phyloP scores from a whole-genome alignment of 2,797 vertebrate genomes.

The Tamandua tetradactyla region DNA sequence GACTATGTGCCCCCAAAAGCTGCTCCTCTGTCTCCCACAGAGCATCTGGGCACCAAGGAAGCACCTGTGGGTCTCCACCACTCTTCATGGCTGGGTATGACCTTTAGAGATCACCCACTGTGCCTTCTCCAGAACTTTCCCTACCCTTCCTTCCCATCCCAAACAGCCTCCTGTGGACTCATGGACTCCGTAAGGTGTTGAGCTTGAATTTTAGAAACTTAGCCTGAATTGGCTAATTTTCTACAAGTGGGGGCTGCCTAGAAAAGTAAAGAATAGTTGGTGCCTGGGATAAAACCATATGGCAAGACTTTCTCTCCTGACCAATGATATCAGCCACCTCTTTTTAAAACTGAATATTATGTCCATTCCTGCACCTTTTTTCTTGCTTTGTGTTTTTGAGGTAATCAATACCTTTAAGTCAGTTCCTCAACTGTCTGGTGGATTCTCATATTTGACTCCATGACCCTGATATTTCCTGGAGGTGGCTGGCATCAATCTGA shows the following conservation, averaged over 20 bases:
- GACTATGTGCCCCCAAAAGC: background rate
- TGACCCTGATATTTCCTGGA: background rate
- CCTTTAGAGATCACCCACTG: background rate
- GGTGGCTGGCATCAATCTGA: background rate
- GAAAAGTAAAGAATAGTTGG: background rate
- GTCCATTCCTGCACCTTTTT: background rate
- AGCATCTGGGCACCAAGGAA: background rate
- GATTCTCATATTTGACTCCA: background rate
- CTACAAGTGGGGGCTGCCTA: background rate
- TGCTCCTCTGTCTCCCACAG: background rate
- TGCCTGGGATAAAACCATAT: background rate
- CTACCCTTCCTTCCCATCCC: background rate
- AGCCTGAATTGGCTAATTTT: background rate
- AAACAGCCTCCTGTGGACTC: background rate
- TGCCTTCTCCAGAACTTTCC: background rate
- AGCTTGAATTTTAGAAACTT: background rate
- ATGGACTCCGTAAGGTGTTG: background rate
- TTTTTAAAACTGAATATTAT: background rate
- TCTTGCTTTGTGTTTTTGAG: conserved; percentile 5
- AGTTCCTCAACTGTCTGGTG: background rate
- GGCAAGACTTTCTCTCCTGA: background rate
- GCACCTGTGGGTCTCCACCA: background rate
- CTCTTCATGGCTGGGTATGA: too few relatives aligned
- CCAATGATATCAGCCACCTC: background rate
- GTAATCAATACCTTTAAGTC: background rate